Evolutionary conservation across 2,113 vertebrate species (phyloP).

Genomic region (Scartelaos histophorus): DNA sequence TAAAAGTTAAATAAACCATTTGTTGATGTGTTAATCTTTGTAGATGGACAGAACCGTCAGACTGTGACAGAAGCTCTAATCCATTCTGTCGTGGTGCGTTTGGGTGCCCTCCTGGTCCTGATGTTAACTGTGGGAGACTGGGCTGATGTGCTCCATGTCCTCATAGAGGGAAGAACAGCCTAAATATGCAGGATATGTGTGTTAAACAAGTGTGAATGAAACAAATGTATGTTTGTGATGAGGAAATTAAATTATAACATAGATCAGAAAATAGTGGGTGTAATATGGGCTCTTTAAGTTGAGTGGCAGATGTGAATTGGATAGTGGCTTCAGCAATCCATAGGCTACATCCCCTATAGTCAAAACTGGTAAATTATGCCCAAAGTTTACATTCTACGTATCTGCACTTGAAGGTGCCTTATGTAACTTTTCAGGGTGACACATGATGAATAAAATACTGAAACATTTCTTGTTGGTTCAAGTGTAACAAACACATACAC

Average conservation of each 20-base stretch:
- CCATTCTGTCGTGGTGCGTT: conserved; percentile 78
- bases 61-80: conserved; percentile 33
- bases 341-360: background rate
- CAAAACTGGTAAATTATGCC: background rate
- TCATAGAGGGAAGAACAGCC: conserved; percentile 64
- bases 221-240: too few relatives aligned
- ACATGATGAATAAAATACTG: too few relatives aligned
- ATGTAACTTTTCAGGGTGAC: background rate
- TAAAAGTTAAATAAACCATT: too few relatives aligned
- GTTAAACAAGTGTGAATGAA: too few relatives aligned
- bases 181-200: too few relatives aligned
- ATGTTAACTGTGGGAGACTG: conserved; percentile 83
- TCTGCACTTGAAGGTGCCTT: too few relatives aligned
- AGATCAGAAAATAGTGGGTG: too few relatives aligned
- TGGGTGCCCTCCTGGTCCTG: conserved; percentile 83
- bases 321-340: background rate
- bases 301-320: background rate
- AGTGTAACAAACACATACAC: too few relatives aligned
- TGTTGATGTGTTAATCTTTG: background rate
- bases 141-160: conserved; percentile 80
- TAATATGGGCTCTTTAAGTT: background rate
- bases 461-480: too few relatives aligned
- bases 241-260: too few relatives aligned
- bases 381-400: too few relatives aligned
- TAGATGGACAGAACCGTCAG: conserved; percentile 79